Base-by-base conservation (phyloP, 2,797 vertebrate species). In the Gallirallus australis region DNA sequence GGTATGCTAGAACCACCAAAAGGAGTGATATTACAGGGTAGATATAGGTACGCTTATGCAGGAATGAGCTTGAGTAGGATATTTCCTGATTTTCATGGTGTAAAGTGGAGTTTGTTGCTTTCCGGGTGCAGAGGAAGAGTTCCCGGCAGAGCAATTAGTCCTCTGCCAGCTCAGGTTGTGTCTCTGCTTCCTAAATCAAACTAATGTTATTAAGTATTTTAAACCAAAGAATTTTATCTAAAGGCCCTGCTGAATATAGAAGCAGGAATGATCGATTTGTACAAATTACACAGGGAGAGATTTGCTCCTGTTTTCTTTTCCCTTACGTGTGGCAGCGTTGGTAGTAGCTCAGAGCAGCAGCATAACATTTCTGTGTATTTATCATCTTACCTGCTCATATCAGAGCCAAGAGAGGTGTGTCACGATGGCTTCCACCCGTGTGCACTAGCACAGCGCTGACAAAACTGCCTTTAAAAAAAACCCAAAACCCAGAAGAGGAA, bases 141-240 rank as follows among this genome's bases (percentile, higher is more conserved):
- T 90, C 9, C 40, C 88, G 50, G 69, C 71, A 86, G n/a, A 85
- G 48, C 57, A 83, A 31, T 88, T 69, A 45, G 10, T 65, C 14
- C 54, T 91, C 54, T 90, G 66, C 52, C 77, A 76, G 54, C 70
- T 81, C 33, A 63, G 23, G 45, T 42, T 52, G 33, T 53, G 88
- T 78, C 75, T 57, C 37, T 65, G 23, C 48, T 88, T 91, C 69
- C 76, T 78, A 81, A 87, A 73, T 60, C 64, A 93, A 82, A 63
- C 7, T 60, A 39, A 8, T 12, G 5, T 16, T 81, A 35, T 47
- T 35, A 78, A 75, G 30, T 39, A 24, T 40, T 82, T 90, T 82
- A 13, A 35, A 68, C 45, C 18, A 18, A 72, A 73, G 3, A 30
- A 7, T 61, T 88, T 92, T 31, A 12, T 35, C 47, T 35, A 17